Conservation (phyloP, 2,113 vertebrate species). For the Orycteropus afer region DNA sequence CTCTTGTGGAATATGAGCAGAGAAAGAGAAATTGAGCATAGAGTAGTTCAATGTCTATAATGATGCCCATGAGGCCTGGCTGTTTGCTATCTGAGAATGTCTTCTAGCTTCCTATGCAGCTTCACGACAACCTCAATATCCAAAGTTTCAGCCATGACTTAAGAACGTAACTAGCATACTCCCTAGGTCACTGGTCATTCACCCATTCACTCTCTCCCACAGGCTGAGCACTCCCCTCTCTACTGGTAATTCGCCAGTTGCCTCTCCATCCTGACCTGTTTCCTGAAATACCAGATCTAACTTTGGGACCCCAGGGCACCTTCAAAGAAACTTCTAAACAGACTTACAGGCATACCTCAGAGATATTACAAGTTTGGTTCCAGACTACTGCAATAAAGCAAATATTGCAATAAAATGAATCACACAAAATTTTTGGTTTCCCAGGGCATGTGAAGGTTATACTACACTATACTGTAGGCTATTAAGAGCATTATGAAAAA, state of each 20-base stretch:
- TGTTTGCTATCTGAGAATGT: not conserved
- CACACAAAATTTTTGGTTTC: too few species aligned
- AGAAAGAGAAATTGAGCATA: not conserved
- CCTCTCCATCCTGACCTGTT: not conserved
- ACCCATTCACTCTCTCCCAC: not conserved
- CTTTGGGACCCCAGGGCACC: not conserved
- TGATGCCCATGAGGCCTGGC: not conserved
- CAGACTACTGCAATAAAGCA: too few species aligned
- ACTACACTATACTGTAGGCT: too few species aligned
- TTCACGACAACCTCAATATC: not conserved
- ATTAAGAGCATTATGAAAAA: too few species aligned
- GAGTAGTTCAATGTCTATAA: not conserved
- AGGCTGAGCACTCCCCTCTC: not conserved
- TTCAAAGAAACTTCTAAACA: not conserved
- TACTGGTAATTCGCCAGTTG: not conserved
- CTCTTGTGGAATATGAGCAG: not conserved
- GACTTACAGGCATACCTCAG: too few species aligned
- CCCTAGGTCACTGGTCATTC: not conserved
- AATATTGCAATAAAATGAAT: too few species aligned
- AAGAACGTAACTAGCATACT: not conserved
- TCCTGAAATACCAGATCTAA: not conserved
- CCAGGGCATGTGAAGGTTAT: too few species aligned
- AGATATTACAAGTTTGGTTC: too few species aligned
- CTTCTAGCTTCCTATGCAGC: not conserved
- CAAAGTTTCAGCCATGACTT: not conserved